phyloP scores from a whole-genome alignment of 2,113 vertebrate genomes.

The Aptenodytes patagonicus region DNA sequence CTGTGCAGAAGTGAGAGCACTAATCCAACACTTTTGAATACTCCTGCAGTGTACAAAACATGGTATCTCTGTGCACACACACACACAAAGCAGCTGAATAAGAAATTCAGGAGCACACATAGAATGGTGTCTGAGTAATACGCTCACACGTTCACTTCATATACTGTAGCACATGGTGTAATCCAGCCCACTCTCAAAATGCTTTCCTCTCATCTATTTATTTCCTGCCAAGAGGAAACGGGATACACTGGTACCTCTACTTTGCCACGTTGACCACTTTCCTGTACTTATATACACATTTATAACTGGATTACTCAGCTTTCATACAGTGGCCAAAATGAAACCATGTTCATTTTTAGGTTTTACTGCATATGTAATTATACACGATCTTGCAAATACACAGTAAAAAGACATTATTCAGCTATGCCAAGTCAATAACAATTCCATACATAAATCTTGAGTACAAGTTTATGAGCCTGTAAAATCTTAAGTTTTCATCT shows the following conservation, averaged over 20 bases:
- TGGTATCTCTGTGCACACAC: neutral
- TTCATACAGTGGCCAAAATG: neutral
- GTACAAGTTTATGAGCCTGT: neutral
- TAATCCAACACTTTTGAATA: neutral
- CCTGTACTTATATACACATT: neutral
- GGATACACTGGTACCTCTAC: neutral
- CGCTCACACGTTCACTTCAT: neutral
- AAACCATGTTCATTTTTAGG: neutral
- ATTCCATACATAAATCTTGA: neutral
- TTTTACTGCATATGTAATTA: neutral
- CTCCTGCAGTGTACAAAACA: neutral
- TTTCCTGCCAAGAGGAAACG: neutral
- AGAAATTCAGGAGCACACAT: neutral
- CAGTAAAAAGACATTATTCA: neutral
- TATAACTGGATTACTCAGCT: neutral
- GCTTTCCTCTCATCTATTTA: neutral
- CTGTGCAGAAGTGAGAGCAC: neutral
- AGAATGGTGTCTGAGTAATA: neutral
- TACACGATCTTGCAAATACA: neutral
- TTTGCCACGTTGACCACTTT: neutral
- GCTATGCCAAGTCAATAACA: neutral
- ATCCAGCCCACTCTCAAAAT: neutral
- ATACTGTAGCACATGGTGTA: neutral
- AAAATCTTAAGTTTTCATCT: neutral
- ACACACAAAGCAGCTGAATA: neutral